These are phyloP conservation scores for Polypedilum pembai DNA, from an alignment of 1,140 invertebrate species.

Conservation along the genomic window DNA sequence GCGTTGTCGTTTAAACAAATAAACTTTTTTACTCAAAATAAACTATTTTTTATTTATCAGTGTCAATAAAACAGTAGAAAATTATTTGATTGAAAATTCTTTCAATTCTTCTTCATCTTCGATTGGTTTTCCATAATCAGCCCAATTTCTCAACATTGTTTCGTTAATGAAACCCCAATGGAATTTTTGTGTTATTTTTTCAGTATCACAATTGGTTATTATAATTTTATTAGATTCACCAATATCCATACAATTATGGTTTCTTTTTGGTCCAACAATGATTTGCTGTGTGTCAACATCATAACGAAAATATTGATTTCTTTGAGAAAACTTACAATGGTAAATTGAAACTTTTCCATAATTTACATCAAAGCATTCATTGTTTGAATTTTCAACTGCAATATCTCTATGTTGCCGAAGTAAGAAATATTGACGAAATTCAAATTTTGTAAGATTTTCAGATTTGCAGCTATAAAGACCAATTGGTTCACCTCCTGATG, in stretches of 20 bases:
- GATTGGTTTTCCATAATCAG: background rate
- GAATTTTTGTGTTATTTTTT: constrained; percentile 20
- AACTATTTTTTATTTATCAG: too few relatives aligned
- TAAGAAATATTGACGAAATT: constrained; percentile 35
- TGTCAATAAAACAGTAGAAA: too few relatives aligned
- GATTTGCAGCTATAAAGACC: constrained; percentile 42
- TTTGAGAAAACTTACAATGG: background rate
- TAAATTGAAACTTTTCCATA: background rate
- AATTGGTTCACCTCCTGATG: constrained; percentile 55
- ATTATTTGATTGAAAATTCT: too few relatives aligned
- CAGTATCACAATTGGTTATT: background rate
- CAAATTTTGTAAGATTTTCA: constrained; percentile 34
- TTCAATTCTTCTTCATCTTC: background rate
- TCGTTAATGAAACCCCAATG: background rate
- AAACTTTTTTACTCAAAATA: constrained; percentile 45
- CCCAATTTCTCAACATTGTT: background rate
- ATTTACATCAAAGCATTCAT: background rate
- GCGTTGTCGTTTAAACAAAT: constrained; percentile 62
- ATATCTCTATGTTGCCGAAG: constrained; percentile 65
- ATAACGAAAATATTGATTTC: constrained; percentile 20
- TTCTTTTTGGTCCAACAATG: background rate
- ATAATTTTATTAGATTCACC: background rate
- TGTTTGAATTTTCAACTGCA: constrained; percentile 49
- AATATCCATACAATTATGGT: background rate
- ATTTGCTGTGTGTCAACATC: background rate